phyloP scores from a whole-genome alignment of 2,888 invertebrate species.

The Orchesellides sinensis region DNA sequence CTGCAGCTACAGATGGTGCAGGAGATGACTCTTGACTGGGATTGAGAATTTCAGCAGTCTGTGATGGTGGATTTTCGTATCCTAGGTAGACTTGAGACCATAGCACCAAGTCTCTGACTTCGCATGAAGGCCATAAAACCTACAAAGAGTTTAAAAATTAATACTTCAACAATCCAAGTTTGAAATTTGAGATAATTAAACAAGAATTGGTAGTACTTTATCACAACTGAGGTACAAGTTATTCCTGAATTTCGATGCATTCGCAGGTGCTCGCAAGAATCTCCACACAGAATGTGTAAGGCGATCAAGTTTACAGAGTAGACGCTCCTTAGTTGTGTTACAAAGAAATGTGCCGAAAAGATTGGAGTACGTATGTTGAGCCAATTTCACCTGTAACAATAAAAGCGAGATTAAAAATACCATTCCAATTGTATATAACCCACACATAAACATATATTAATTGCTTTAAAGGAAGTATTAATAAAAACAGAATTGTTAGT shows the following conservation, averaged over 20 bases:
- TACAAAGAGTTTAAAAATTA: constrained; percentile 77
- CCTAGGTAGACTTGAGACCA: constrained; percentile 93
- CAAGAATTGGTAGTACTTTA: constrained; percentile 77
- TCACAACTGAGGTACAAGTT: constrained; percentile 84
- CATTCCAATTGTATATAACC: no score
- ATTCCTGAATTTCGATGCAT: constrained; percentile 86
- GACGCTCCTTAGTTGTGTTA: constrained; percentile 88
- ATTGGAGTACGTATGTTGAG: constrained; percentile 96
- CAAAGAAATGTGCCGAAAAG: constrained; percentile 98
- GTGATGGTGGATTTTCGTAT: constrained; percentile 72
- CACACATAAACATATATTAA: no score
- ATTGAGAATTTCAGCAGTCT: constrained; percentile 76
- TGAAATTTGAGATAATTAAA: not conserved
- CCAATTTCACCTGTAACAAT: constrained; percentile 89
- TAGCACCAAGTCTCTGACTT: constrained; percentile 87
- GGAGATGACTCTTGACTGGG: constrained; percentile 77
- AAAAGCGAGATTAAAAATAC: no score
- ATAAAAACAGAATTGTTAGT: no score
- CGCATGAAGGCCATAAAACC: constrained; percentile 92
- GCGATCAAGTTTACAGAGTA: constrained; percentile 82
- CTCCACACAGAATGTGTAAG: constrained; percentile 92
- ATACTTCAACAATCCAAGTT: not conserved
- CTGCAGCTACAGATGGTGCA: constrained; percentile 71
- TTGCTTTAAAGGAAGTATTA: no score
- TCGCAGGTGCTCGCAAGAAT: constrained; percentile 82